Evolutionary conservation across 2,113 vertebrate species (phyloP), one percentile per base, ranked within the genome.

Genomic region (Lutjanus erythropterus): DNA sequence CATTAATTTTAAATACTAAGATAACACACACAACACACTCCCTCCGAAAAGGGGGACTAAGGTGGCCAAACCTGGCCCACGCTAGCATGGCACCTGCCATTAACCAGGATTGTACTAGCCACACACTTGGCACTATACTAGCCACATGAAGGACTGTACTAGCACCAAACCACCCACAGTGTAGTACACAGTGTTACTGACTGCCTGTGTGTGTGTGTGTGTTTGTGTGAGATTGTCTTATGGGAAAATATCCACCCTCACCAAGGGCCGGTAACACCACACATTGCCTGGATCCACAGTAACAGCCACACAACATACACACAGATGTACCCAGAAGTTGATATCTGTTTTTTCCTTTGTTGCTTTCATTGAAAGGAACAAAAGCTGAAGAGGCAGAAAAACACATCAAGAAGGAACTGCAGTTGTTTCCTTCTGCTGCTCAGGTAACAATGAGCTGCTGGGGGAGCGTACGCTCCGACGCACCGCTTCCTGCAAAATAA

Each of bases 361-460:
- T 65, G 67, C 67, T 68, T 76, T 81, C 61, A 59, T 39, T 42
- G 53, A 65, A 67, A 49, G 60, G 79, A 80, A 87, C 82, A 87
- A 82, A 79, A 66, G 67, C 64, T 9, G 15, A 39, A 74, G 65
- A 83, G 77, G 72, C 70, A 81, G 52, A 70, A 55, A 86, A 82
- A 86, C 77, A 86, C 72, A 71, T 46, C 53, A 1, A 60, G 68
- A 64, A 37, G 81, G 88, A 89, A 78, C 83, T 50, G 79, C 91
- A 91, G 91, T 93, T 87, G 90, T 93, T 93, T 93, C 92, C 93
- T 88, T 46, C 27, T 60, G 80, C 84, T 39, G 67, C 82, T 87
- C 89, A 86, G 91, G 90, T 94, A 93, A 91, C 92, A 93, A 92
- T 92, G 85, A 89, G 81, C 80, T 56, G 71, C 64, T 29, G 82